A percentile compares a stretch with the other conserved stretches of the same genome.
Conservation (phyloP, 2,888 invertebrate genomes). For the Lagria hirta region DNA sequence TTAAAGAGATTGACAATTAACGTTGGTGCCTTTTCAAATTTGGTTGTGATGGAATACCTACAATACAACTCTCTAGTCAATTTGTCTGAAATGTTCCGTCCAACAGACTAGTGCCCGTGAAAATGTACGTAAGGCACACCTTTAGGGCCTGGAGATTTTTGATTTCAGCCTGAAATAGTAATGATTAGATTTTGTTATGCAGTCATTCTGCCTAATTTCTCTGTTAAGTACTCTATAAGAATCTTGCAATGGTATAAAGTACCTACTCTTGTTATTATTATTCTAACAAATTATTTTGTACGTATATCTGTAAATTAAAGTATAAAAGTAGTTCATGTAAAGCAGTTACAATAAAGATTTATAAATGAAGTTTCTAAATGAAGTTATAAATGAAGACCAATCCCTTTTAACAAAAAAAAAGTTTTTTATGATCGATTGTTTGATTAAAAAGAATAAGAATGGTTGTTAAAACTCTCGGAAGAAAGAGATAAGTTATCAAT, state of each 20-base stretch:
- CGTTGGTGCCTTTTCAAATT: slow-evolving; percentile 19
- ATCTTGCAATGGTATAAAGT: slow-evolving; percentile 25
- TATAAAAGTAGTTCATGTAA: slow-evolving; percentile 38
- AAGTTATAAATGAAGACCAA: not conserved
- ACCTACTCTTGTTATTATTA: slow-evolving; percentile 24
- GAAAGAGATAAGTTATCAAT: too few species aligned
- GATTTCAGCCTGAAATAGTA: slow-evolving; percentile 13
- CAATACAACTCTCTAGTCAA: slow-evolving; percentile 24
- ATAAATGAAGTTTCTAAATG: slow-evolving; percentile 27
- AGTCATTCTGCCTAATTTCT: slow-evolving; percentile 25
- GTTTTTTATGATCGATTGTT: slow-evolving; percentile 1
- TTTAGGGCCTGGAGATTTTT: too few species aligned
- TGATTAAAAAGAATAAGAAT: slow-evolving; percentile 5
- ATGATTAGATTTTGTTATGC: slow-evolving; percentile 31
- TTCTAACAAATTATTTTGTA: slow-evolving; percentile 28
- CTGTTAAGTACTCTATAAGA: slow-evolving; percentile 23
- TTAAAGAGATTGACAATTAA: slow-evolving; percentile 6
- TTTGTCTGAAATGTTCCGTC: slow-evolving; percentile 22
- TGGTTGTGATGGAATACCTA: slow-evolving; percentile 23
- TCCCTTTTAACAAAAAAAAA: not conserved
- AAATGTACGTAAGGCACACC: too few species aligned
- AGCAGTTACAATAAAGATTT: slow-evolving; percentile 47
- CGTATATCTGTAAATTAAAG: slow-evolving; percentile 33
- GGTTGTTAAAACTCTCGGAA: too few species aligned
- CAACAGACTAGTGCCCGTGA: slow-evolving; percentile 19